Evolutionary conservation across 2,888 invertebrate species (phyloP), one percentile per base, ranked within the genome.

Genomic region (Stegana nigrithorax): DNA sequence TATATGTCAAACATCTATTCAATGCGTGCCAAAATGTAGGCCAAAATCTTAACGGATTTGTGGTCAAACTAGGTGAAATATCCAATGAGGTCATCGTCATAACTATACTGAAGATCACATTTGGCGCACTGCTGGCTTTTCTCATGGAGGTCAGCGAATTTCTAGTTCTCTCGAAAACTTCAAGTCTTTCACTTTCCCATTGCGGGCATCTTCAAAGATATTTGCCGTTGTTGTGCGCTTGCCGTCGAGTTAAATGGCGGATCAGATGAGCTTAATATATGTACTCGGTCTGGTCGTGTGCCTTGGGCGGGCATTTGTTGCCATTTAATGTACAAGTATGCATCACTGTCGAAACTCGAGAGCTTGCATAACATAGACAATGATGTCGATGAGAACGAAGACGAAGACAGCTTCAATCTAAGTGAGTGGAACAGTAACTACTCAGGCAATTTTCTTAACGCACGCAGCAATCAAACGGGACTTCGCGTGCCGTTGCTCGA

Each of bases 151-250:
- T 96, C 67, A 92, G 92, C 84, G 98, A 99, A 87, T 98, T 96
- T 84, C 88, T 98, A 68, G 93, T 99, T 26, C 91, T 99, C 63
- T 92, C 93, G 0, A 91, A 93, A 84, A 98, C 98, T 0, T 98
- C 98, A 74, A 96, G 98, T 88, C 91, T 99, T 60, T 98, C 98
- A 0, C 87, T 99, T 45, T 95, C 97, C n/a, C 21, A 93, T 99
- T 73, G 93, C 97, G 50, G 97, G 98, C 63, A 97, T 99, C 82
- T 93, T 97, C 82, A 99, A 99, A 96, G 98, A 99, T 88, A 91
- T 98, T 81, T 92, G 93, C 81, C 96, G 96, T 67, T n/a, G n/a
- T n/a, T 87, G 99, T 73, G 90, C 92, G 51, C 86, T 98, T 73
- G 98, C 98, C 1, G 93, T 96, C 58, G 89, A 91, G 79, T 90